Evolutionary conservation across 2,797 vertebrate species (phyloP).

Genomic region (Fratercula arctica): DNA sequence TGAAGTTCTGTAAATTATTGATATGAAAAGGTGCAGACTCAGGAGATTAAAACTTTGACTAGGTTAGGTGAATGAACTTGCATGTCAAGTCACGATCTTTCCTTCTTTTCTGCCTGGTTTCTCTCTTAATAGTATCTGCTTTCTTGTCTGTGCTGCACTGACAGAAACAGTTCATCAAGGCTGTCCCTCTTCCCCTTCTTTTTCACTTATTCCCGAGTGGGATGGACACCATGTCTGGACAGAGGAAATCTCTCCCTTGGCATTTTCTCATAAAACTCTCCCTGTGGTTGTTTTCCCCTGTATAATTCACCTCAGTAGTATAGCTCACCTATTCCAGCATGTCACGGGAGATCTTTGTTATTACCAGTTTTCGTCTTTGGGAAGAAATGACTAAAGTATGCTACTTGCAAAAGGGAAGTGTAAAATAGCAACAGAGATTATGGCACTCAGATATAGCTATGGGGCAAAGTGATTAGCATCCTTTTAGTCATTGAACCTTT

Average conservation of each 20-base stretch:
- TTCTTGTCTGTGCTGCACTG: not conserved
- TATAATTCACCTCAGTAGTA: not conserved
- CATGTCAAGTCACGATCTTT: not conserved
- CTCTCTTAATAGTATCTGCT: not conserved
- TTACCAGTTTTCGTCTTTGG: not conserved
- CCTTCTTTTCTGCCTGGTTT: not conserved
- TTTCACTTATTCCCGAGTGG: not conserved
- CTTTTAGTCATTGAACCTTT: not conserved
- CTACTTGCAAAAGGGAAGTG: not conserved
- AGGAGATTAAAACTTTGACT: not conserved
- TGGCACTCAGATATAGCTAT: accelerated
- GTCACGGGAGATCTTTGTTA: not conserved
- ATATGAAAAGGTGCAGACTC: not conserved
- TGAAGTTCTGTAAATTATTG: not conserved
- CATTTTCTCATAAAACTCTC: not conserved
- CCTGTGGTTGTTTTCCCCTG: not conserved
- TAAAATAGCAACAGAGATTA: not conserved
- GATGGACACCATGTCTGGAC: not conserved
- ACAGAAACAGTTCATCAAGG: not conserved
- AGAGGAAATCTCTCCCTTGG: not conserved
- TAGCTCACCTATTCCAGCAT: not conserved
- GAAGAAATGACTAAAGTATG: not conserved
- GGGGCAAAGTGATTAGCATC: not conserved
- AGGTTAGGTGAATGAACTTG: not conserved
- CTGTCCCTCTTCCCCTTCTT: not conserved